A percentile compares a stretch with the other conserved stretches of the same genome.
These are phyloP conservation scores for Cacoxenus indagator DNA, from an alignment of 2,888 invertebrate genomes.

Conservation along the genomic window DNA sequence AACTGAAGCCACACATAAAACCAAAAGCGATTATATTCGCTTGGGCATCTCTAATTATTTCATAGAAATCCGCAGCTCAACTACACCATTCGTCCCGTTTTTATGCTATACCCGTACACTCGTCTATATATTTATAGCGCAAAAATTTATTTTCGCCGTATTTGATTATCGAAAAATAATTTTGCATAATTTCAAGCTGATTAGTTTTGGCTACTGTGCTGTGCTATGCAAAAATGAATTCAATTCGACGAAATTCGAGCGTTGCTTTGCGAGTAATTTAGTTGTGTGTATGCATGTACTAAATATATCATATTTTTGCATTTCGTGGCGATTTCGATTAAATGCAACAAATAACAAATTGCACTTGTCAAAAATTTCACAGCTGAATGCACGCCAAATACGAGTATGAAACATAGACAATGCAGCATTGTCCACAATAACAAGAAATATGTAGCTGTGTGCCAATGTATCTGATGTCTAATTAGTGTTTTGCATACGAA, in stretches of 20 bases:
- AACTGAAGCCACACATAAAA: constrained; percentile 29
- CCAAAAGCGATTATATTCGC: background rate
- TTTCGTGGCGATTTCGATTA: constrained; percentile 6
- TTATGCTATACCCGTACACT: no score
- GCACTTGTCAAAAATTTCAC: constrained; percentile 3
- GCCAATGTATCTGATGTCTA: constrained; percentile 2
- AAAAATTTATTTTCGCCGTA: background rate
- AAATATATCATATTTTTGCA: constrained; percentile 12
- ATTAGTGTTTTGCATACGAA: background rate
- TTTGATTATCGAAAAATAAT: constrained; percentile 38
- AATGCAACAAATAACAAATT: background rate
- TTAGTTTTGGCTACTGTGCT: constrained; percentile 31
- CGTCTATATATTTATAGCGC: no score
- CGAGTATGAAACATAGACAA: background rate
- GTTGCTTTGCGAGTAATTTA: no score
- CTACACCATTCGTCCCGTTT: no score
- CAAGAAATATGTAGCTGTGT: background rate
- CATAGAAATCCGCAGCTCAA: no score
- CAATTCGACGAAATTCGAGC: no score
- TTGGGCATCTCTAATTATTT: no score
- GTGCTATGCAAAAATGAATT: constrained; percentile 1
- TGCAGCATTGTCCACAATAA: no score
- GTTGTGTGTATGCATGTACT: no score
- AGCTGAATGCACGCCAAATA: background rate
- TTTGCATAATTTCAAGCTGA: constrained; percentile 60